These are phyloP conservation scores for Urocolius indicus DNA, from an alignment of 2,113 vertebrate genomes.

Conservation along the genomic window DNA sequence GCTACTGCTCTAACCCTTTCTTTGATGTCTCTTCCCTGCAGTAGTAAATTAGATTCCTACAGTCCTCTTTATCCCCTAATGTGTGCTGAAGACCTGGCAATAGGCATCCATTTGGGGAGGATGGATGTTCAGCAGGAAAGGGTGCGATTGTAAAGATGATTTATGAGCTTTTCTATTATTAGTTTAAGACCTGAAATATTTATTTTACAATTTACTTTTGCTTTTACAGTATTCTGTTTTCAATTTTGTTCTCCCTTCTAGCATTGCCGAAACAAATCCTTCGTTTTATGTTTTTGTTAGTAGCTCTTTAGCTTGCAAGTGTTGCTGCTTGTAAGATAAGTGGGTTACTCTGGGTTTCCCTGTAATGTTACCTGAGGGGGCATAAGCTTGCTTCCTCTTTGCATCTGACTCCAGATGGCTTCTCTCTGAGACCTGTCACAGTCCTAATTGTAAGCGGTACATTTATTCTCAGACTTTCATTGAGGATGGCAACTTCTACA, in stretches of 20 bases:
- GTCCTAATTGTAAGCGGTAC: background rate
- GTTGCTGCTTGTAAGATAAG: slow-evolving; percentile 17
- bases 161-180: slow-evolving; percentile 28
- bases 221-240: background rate
- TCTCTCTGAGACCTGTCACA: background rate
- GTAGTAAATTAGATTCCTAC: slow-evolving; percentile 17
- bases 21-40: background rate
- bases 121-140: background rate
- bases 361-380: background rate
- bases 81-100: slow-evolving; percentile 8
- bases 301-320: background rate
- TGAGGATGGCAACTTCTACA: background rate
- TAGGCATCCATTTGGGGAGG: background rate
- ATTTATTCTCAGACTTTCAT: background rate
- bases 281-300: background rate
- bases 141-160: background rate
- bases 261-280: background rate
- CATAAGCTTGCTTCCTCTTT: background rate
- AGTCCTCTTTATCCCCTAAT: slow-evolving; percentile 27
- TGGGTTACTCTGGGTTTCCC: background rate
- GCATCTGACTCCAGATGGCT: background rate
- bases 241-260: background rate
- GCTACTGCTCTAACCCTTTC: background rate
- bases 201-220: slow-evolving; percentile 39
- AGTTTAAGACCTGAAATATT: slow-evolving; percentile 43